A percentile compares a stretch with the other conserved stretches of the same genome.
Conservation (phyloP, 1,140 invertebrate genomes). For the Drosophila sturtevanti region DNA sequence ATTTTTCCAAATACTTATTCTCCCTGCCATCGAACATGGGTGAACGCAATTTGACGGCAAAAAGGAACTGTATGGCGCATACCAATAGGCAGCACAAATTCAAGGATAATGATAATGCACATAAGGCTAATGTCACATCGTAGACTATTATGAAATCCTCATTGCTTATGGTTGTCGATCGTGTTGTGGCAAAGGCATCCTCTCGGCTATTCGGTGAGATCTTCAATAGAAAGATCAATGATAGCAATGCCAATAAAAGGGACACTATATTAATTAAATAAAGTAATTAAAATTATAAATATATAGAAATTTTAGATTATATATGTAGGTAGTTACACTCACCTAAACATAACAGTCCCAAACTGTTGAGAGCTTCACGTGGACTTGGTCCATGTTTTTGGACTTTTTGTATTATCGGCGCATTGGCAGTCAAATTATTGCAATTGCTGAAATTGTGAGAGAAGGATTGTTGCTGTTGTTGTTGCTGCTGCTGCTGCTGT, state of each 20-base stretch:
- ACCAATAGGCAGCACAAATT: constrained; percentile 95
- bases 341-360: constrained; percentile 91
- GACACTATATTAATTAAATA: constrained; percentile 84
- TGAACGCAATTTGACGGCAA: constrained; percentile 94
- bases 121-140: constrained; percentile 94
- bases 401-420: constrained; percentile 47
- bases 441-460: constrained; percentile 68
- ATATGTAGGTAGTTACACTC: too few relatives aligned
- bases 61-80: constrained; percentile 96
- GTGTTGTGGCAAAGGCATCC: constrained; percentile 53
- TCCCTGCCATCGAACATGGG: constrained; percentile 87
- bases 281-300: too few relatives aligned
- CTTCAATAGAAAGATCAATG: constrained; percentile 92
- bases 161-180: constrained; percentile 82
- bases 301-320: too few relatives aligned
- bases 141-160: constrained; percentile 94
- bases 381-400: constrained; percentile 74
- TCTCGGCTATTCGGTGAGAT: constrained; percentile 87
- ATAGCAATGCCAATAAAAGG: constrained; percentile 90
- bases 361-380: constrained; percentile 90
- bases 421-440: constrained; percentile 56
- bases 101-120: constrained; percentile 92
- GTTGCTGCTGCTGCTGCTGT: constrained; percentile 5
- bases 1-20: constrained; percentile 95
- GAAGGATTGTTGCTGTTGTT: constrained; percentile 30